Base-by-base conservation (phyloP, 2,888 invertebrate species). In the Scaptomyza cyrtandrae region DNA sequence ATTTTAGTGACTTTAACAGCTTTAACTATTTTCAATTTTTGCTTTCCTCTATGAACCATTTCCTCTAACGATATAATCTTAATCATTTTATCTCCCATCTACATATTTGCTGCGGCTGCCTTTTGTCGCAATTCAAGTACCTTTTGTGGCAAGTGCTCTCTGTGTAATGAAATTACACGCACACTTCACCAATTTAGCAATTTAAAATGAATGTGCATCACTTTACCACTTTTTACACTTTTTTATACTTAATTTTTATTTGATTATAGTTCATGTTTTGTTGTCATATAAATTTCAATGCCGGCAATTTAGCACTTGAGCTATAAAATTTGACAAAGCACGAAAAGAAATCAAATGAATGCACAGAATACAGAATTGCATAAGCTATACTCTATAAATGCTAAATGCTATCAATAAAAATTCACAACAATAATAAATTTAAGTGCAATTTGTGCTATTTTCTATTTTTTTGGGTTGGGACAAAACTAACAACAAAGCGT, bases 161-260 rank as follows among this genome's bases (percentile, higher is more conserved):
- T 14, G 48, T 80, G 85, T 85, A 86, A 84, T 82, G 68, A 67
- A 66, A 82, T 85, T 84, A 86, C 75, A 84, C 85, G 86, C 79
- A 86, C 82, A 84, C 85, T 84, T 80, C 71, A 78, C 19, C 82
- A 84, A 86, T 86, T 83, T 78, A 85, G 56, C 76, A 85, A 83
- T 87, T 87, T 64, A 73, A 60, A 27, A 57, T 41, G 10, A 76
- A 57, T 75, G 60, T 63, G 68, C 58, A 71, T 29, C 63, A 75
- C 45, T 72, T 41, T 54, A 69, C 68, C 75, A 71, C 63, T 68
- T 62, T 68, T 14, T 55, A 31, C 50, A 44, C 29, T 50, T 52
- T 62, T 14, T 45, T 41, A 16, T 35, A 33, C 33, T n/a, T n/a
- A n/a, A 35, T 71, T 71, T 68, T 57, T 75, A 87, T 79, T 75